Conservation (phyloP, 2,888 invertebrate species). For the Eilema sororculum region DNA sequence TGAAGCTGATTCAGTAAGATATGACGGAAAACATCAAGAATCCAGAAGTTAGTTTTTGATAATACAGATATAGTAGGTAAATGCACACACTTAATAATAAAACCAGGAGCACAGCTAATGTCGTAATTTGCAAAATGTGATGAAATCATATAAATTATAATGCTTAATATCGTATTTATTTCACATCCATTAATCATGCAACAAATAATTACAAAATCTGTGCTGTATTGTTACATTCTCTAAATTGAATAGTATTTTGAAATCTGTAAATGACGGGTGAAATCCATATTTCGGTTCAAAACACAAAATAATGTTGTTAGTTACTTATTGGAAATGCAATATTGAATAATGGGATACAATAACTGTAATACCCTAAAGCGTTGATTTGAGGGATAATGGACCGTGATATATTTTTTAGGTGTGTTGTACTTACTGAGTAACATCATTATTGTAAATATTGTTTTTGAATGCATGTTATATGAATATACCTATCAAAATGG, state of each 20-base stretch:
- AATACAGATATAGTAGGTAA: too few species aligned
- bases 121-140: neutral
- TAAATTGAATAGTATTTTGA: constrained; percentile 6
- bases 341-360: neutral
- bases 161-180: neutral
- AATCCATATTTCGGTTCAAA: constrained; percentile 2
- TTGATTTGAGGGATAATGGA: neutral
- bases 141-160: neutral
- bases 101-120: too few species aligned
- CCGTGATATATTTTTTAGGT: too few species aligned
- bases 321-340: neutral
- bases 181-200: neutral
- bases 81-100: too few species aligned
- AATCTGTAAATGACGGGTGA: neutral
- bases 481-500: too few species aligned
- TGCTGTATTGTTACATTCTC: neutral
- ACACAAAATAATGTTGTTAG: neutral
- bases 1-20: too few species aligned
- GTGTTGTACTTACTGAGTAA: too few species aligned
- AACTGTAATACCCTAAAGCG: neutral
- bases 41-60: too few species aligned
- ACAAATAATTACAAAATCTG: constrained; percentile 3
- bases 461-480: too few species aligned
- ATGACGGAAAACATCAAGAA: too few species aligned
- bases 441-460: too few species aligned